Base-by-base conservation (phyloP, 1,140 invertebrate genomes). In the Diachasmimorpha longicaudata region DNA sequence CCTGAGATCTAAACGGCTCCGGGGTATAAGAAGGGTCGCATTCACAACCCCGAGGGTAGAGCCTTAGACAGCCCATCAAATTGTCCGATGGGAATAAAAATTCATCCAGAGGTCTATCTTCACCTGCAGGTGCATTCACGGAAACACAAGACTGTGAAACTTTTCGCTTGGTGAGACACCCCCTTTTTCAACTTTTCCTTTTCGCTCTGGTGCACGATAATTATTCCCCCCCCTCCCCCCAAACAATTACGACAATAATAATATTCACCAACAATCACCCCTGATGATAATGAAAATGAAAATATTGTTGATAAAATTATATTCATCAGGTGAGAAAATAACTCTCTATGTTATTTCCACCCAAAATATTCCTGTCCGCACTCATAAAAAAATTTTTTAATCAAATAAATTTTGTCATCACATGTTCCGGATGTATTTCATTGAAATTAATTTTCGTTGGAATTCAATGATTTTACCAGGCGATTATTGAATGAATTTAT, bases 111-210 rank as follows among this genome's bases (percentile, higher is more conserved):
- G 44, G 39, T 42, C 39, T 42, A 42, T 52, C 48, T 46, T 67
- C 37, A 25, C 52, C 16, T 46, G 72, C 75, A 74, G 75, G 82
- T 85, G 84, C 81, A 81, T 77, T 77, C 82, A 84, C 82, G 80
- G 83, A 83, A 83, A 77, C 75, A 83, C 81, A 6, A 31, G 31
- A 31, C 31, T 31, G n/a, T n/a, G n/a, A n/a, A n/a, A 31, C 31
- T 31, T 31, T 78, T 76, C 82, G 84, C 81, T 83, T 80, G 75
- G 82, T 76, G 78, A 78, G 75, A 80, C 82, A 83, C 81, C 81
- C 80, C 77, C 70, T 71, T 31, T n/a, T 31, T 31, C 71, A 78
- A 66, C 74, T 70, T 13, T 58, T 68, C 25, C 10, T 37, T 68
- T 58, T 36, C 48, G 42, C 58, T 67, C 70, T 23, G 48, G 23